Percentiles rank a stretch among this genome's conserved stretches.
These are phyloP conservation scores for Gorsachius goisagi DNA, from an alignment of 2,113 vertebrate genomes.

Conservation along the genomic window DNA sequence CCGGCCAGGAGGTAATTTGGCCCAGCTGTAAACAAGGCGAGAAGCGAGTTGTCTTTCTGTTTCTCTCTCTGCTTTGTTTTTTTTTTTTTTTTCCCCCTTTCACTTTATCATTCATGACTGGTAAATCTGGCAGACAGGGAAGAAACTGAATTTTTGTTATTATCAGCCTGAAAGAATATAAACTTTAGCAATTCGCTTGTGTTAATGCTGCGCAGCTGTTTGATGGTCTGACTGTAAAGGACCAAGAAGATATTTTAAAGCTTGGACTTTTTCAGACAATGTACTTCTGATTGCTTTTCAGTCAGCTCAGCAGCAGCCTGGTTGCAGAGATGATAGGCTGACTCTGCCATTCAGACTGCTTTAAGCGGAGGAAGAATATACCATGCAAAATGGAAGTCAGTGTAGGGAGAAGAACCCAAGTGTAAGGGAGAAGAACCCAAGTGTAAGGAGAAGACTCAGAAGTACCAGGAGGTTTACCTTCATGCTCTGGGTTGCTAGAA, in stretches of 20 bases:
- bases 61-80: not conserved
- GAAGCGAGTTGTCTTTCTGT: not conserved
- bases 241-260: constrained; percentile 38
- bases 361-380: not conserved
- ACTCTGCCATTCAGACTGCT: not conserved
- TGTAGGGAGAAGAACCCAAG: not conserved
- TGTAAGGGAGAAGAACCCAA: not conserved
- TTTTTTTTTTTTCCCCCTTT: not conserved
- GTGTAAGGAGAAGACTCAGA: not conserved
- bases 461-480: not conserved
- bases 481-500: not conserved
- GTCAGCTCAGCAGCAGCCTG: constrained; percentile 25
- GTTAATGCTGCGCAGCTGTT: constrained; percentile 48
- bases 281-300: constrained; percentile 50
- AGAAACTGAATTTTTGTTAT: constrained; percentile 30
- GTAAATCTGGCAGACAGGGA: constrained; percentile 15
- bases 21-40: not conserved
- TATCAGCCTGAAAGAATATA: constrained; percentile 8
- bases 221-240: constrained; percentile 10
- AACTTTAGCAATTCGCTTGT: not conserved
- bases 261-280: constrained; percentile 37
- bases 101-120: not conserved
- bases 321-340: not conserved
- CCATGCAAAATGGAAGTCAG: not conserved
- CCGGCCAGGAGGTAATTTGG: fast-evolving